phyloP scores from a whole-genome alignment of 1,140 invertebrate genomes.

The Drosophila kurseongensis region DNA sequence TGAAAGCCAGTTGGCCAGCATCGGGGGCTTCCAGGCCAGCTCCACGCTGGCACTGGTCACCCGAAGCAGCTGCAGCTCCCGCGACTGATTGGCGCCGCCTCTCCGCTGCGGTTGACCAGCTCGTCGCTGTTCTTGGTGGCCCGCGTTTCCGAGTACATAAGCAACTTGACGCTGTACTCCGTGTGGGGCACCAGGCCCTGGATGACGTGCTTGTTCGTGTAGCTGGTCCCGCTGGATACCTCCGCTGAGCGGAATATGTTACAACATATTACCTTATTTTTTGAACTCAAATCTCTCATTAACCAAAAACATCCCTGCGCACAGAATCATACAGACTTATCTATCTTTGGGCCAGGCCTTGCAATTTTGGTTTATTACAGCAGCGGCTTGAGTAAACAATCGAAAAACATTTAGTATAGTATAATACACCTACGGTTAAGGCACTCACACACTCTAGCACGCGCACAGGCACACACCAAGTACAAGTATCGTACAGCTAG shows the following conservation, averaged over 20 bases:
- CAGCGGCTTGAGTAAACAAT: slow-evolving; percentile 47
- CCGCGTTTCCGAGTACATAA: slow-evolving; percentile 61
- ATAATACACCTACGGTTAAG: slow-evolving; percentile 19
- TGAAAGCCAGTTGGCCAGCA: slow-evolving; percentile 61
- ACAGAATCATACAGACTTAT: background rate
- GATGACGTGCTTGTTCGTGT: slow-evolving; percentile 50
- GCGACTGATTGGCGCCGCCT: slow-evolving; percentile 60
- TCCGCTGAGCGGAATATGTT: too few relatives aligned
- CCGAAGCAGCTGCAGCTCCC: slow-evolving; percentile 36
- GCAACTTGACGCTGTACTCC: slow-evolving; percentile 66
- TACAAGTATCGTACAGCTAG: slow-evolving; percentile 16
- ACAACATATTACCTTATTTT: too few relatives aligned
- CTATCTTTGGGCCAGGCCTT: slow-evolving; percentile 1
- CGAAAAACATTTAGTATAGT: slow-evolving; percentile 22
- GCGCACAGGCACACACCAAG: slow-evolving; percentile 1
- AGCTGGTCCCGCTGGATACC: slow-evolving; percentile 26
- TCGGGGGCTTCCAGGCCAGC: slow-evolving; percentile 59
- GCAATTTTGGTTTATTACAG: slow-evolving; percentile 37
- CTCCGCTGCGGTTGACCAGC: slow-evolving; percentile 52
- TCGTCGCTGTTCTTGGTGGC: slow-evolving; percentile 73
- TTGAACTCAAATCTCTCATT: too few relatives aligned
- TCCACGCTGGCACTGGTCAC: slow-evolving; percentile 41
- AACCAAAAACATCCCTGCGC: background rate
- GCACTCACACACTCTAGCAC: slow-evolving; percentile 20
- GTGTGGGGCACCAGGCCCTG: slow-evolving; percentile 63